These are phyloP conservation scores for Cynopterus brachyotis DNA, from an alignment of 2,113 vertebrate species.

Conservation along the genomic window DNA sequence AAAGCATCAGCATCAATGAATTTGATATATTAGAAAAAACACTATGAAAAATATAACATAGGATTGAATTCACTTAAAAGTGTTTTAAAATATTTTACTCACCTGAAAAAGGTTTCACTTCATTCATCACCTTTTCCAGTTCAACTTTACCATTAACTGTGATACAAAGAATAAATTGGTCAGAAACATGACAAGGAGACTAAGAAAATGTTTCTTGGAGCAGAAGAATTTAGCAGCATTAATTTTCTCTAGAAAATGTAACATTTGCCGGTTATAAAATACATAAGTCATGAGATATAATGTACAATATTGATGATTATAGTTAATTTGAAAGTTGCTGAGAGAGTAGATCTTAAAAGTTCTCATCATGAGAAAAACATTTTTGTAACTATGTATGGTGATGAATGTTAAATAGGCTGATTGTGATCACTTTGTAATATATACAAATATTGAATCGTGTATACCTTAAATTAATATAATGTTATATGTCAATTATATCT, in stretches of 20 bases:
- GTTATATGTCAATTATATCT: no score
- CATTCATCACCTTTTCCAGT: slow-evolving; percentile 19
- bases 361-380: background rate
- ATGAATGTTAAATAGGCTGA: background rate
- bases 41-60: background rate
- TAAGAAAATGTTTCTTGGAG: background rate
- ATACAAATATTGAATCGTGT: no score
- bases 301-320: background rate
- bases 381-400: background rate
- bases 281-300: background rate
- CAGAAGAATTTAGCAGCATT: background rate
- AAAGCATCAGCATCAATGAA: background rate
- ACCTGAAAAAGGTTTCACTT: slow-evolving; percentile 33
- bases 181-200: background rate
- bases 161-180: slow-evolving; percentile 40
- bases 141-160: slow-evolving; percentile 40
- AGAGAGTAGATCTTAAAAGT: background rate
- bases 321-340: background rate
- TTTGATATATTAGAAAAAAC: background rate
- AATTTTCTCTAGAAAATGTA: background rate
- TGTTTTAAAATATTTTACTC: background rate
- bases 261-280: background rate
- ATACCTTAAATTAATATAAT: no score
- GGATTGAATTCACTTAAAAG: background rate
- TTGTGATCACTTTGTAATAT: background rate